Base-by-base conservation (phyloP, 2,797 vertebrate genomes). In the Paratrypauchen microcephalus region DNA sequence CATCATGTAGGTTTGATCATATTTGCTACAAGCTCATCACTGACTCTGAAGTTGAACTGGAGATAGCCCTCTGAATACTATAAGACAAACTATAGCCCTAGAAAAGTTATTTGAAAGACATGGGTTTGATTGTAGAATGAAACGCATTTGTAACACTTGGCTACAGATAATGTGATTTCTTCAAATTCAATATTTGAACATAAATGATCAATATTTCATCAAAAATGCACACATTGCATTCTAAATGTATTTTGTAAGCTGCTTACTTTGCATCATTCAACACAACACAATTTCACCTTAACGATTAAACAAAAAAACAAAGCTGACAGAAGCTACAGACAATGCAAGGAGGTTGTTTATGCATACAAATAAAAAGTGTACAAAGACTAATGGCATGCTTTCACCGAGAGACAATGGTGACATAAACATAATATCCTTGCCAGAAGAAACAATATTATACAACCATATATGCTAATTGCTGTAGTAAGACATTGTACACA, bases 81-180 rank as follows among this genome's bases (percentile, higher is more conserved):
- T 78, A 81, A 74, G 73, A 82, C 67, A 72, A 81, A 70, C 85
- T 91, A 93, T 90, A 86, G 84, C 74, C 89, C 83, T 78, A 5
- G 63, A 83, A 66, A 81, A 72, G 77, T 87, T 76, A 80, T 84
- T 86, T 81, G 78, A 76, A 77, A 45, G 41, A 45, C 3, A 4
- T 45, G 41, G n/a, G n/a, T 45, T 15, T 45, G 11, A 45, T 13
- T 45, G 41, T 45, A 15, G 41, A 45, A 45, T 45, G 41, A 45
- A 45, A 45, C 15, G 41, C 41, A 45, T 45, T 15, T 41, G 39
- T 41, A 12, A 41, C 39, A 41, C 39, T 41, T 15, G 2, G 41
- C 12, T 59, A 5, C 58, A 60, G 57, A 28, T 6, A 23, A 59
- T 18, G 3, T 6, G 48, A 52, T 52, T 52, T 52, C 8, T 36